Evolutionary conservation across 2,888 invertebrate species (phyloP).

Genomic region (Scaptodrosophila latifasciaeformis): DNA sequence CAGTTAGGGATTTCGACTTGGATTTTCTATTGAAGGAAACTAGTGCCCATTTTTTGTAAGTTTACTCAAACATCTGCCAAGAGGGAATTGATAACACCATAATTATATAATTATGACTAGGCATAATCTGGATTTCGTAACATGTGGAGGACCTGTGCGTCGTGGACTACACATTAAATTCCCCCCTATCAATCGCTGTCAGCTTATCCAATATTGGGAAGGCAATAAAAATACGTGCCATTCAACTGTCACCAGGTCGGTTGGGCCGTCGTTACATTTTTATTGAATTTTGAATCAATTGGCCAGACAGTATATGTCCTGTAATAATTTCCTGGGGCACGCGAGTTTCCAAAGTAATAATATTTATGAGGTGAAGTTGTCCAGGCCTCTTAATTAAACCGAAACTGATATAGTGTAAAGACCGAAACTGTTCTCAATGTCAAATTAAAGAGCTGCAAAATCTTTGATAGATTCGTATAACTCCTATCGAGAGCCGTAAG

Average conservation of each 20-base stretch:
- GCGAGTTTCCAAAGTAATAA: too few relatives aligned
- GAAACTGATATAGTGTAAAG: too few relatives aligned
- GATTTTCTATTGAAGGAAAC: not conserved
- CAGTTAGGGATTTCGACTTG: constrained; percentile 36
- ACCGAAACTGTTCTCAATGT: too few relatives aligned
- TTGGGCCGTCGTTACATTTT: constrained; percentile 3
- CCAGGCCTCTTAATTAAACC: too few relatives aligned
- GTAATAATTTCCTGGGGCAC: not conserved
- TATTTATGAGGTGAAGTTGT: too few relatives aligned
- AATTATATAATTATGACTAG: constrained; percentile 11
- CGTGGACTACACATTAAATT: constrained; percentile 32
- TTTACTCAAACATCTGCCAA: too few relatives aligned
- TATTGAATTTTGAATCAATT: constrained; percentile 68
- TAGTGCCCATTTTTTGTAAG: not conserved
- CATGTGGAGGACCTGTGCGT: constrained; percentile 26
- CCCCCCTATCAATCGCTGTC: constrained; percentile 27
- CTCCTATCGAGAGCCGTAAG: too few relatives aligned
- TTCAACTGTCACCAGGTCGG: constrained; percentile 52
- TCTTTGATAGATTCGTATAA: too few relatives aligned
- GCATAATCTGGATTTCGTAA: too few relatives aligned
- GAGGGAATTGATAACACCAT: not conserved
- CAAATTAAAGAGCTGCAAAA: too few relatives aligned
- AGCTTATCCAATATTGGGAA: constrained; percentile 31
- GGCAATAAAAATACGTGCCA: constrained; percentile 66
- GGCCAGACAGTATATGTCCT: constrained; percentile 67